Evolutionary conservation across 1,140 invertebrate genomes (phyloP), one percentile per base, ranked within the genome.

Genomic region (Marisa cornuarietis): DNA sequence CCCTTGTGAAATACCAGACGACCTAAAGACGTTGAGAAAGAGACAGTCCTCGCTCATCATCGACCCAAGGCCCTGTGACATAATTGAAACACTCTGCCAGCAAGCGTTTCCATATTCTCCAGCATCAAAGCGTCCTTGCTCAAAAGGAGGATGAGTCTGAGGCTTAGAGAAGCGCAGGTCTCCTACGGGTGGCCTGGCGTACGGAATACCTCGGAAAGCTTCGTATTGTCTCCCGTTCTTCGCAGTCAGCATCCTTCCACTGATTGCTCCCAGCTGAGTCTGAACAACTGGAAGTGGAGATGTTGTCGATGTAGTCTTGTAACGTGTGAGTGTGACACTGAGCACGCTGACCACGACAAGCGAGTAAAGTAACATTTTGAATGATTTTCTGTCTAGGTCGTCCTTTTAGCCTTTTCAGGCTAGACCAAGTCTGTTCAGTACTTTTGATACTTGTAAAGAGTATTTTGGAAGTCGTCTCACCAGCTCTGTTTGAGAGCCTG

Each of bases 21-120:
- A 96, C 83, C 94, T 88, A 91, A 92, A 94, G 9, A 99, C 95
- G 90, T 97, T 98, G 74, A 99, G 93, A 90, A 97, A 97, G 13
- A 99, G 93, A 90, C 98, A 99, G 91, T 99, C 97, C 93, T 99
- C 98, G 83, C 42, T 65, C 51, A 61, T 52, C 52, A 49, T 31
- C 1, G 1, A 42, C 31, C 5, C 31, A 42, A 5, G 1, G 31
- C 5, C 1, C 13, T 0, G n/a, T 18, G n/a, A 2, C 6, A n/a
- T 18, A 20, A 2, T n/a, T 20, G n/a, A 2, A 18, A n/a, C 62
- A 18, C 16, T n/a, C 62, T 63, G 62, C 62, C 16, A n/a, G 6
- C 62, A 63, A 18, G 6, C 6, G 62, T n/a, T 63, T n/a, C 62
- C 62, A 63, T 4, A 63, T n/a, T 63, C 2, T 18, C 62, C n/a